Conservation (phyloP, 2,113 vertebrate genomes). For the Puma concolor region DNA sequence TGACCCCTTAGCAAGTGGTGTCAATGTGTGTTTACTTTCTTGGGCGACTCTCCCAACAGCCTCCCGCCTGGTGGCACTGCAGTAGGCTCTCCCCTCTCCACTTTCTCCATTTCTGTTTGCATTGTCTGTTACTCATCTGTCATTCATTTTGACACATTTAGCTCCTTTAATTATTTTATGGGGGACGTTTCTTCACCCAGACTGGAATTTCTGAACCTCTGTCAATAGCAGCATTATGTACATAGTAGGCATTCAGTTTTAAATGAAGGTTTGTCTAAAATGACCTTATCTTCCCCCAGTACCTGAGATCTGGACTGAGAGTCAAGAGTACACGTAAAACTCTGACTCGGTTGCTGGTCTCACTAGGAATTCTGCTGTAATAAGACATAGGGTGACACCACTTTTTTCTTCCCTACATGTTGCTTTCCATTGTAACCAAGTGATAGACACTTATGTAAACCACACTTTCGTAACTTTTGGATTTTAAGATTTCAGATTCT, state of each 20-base stretch:
- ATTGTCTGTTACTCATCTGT: not conserved
- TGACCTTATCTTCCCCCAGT: not conserved
- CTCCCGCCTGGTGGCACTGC: not conserved
- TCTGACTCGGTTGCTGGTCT: not conserved
- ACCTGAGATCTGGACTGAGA: not conserved
- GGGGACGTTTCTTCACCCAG: not conserved
- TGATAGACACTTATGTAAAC: not conserved
- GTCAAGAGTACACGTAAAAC: not conserved
- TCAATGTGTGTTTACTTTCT: not conserved
- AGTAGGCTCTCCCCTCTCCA: not conserved
- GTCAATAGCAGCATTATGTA: not conserved
- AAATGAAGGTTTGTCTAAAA: not conserved
- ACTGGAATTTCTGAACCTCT: not conserved
- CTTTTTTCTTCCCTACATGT: not conserved
- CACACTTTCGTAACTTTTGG: not conserved
- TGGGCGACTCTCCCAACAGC: not conserved
- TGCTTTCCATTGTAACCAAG: slow-evolving; percentile 28
- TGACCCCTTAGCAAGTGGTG: not conserved
- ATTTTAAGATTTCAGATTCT: slow-evolving; percentile 46
- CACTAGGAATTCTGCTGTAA: not conserved
- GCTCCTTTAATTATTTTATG: not conserved
- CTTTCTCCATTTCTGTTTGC: not conserved
- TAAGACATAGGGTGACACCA: not conserved
- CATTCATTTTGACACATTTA: not conserved
- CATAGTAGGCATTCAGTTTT: not conserved